A percentile compares a stretch with the other conserved stretches of the same genome.
phyloP scores from a whole-genome alignment of 1,140 invertebrate species.

The Brachionus manjavacas region DNA sequence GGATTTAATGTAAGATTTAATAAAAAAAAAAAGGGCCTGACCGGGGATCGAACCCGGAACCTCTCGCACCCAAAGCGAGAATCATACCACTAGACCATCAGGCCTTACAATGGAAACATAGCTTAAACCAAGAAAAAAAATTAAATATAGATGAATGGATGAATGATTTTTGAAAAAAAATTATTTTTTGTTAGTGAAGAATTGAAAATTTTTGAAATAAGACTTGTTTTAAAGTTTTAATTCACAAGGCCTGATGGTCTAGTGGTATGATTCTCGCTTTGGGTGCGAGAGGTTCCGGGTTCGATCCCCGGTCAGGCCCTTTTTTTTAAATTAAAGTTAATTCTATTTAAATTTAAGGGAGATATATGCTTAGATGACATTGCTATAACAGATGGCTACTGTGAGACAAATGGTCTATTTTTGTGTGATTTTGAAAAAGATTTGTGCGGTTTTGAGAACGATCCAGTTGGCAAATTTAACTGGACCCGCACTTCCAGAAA shows the following conservation, averaged over 20 bases:
- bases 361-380: slow-evolving; percentile 53
- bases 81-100: slow-evolving; percentile 1
- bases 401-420: slow-evolving; percentile 42
- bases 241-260: background rate
- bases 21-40: background rate
- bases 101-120: background rate
- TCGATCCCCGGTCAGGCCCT: background rate
- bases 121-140: background rate
- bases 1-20: slow-evolving; percentile 40
- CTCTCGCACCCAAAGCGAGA: background rate
- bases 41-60: background rate
- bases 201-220: background rate
- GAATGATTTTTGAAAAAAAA: background rate
- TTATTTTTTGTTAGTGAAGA: background rate
- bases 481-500: slow-evolving; percentile 67
- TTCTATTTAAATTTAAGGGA: slow-evolving; percentile 31
- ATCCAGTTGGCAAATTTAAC: slow-evolving; percentile 69
- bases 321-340: background rate
- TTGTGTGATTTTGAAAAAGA: slow-evolving; percentile 69
- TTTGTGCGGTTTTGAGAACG: slow-evolving; percentile 70
- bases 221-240: too few relatives aligned
- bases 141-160: background rate
- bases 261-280: background rate
- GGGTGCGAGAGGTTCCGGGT: background rate
- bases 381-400: slow-evolving; percentile 45